Evolutionary conservation across 2,797 vertebrate genomes (phyloP).

Genomic region (Neostethus bicornis): DNA sequence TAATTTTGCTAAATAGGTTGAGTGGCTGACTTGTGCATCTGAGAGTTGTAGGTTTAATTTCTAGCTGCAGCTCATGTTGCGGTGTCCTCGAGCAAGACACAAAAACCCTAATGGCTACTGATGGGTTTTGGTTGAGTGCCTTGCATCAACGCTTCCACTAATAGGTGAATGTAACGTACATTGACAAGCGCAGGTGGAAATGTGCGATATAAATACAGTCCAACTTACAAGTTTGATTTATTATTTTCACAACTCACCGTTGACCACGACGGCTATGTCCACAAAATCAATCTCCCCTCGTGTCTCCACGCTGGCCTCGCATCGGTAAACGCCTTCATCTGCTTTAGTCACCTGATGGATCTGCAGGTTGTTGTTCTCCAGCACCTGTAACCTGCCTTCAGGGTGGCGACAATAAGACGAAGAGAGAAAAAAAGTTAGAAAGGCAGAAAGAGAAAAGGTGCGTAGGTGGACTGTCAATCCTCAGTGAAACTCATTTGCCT

Average conservation of each 20-base stretch:
- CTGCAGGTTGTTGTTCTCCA: conserved; percentile 95
- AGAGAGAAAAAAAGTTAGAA: conserved; percentile 41
- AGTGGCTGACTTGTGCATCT: too few relatives aligned
- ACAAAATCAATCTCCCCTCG: conserved; percentile 97
- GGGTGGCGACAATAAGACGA: conserved; percentile 32
- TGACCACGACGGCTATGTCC: conserved; percentile 94
- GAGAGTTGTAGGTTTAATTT: too few relatives aligned
- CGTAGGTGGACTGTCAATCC: conserved; percentile 54
- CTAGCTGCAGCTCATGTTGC: too few relatives aligned
- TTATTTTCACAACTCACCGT: conserved; percentile 80
- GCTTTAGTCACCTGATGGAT: conserved; percentile 93
- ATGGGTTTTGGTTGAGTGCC: too few relatives aligned
- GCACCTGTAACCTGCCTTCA: conserved; percentile 88
- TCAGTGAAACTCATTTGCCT: conserved; percentile 48
- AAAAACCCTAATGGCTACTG: too few relatives aligned
- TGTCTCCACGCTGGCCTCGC: conserved; percentile 96
- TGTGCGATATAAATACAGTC: too few relatives aligned
- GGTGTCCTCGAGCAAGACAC: too few relatives aligned
- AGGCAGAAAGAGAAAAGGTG: conserved; percentile 50
- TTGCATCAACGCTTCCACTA: too few relatives aligned
- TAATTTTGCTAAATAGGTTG: too few relatives aligned
- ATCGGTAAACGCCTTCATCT: conserved; percentile 96
- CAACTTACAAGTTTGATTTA: too few relatives aligned
- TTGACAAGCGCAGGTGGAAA: too few relatives aligned
- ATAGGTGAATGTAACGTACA: too few relatives aligned